Conservation (phyloP, 2,888 invertebrate species). For the Pristionchus arcanus region DNA sequence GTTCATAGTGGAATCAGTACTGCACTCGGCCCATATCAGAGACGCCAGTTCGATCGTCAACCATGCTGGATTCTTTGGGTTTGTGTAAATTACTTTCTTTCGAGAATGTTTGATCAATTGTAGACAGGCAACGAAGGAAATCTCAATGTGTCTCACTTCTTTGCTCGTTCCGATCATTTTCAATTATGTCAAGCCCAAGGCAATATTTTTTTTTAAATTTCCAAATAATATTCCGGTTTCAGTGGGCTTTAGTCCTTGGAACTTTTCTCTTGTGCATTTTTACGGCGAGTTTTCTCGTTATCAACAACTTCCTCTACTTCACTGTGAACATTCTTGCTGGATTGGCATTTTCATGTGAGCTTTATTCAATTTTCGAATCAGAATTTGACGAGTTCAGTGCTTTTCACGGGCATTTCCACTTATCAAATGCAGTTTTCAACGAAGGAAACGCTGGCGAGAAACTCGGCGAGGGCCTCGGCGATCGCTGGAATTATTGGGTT, state of each 20-base stretch:
- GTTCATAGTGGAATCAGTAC: constrained; percentile 47
- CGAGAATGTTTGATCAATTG: not conserved
- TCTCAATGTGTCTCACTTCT: constrained; percentile 20
- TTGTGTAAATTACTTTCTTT: not conserved
- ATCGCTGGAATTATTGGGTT: constrained; percentile 36
- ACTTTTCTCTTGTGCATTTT: constrained; percentile 23
- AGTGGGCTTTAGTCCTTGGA: constrained; percentile 18
- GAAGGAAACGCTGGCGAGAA: constrained; percentile 29
- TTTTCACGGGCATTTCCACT: constrained; percentile 39
- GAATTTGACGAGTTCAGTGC: not conserved
- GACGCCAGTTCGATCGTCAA: constrained; percentile 19
- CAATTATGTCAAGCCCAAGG: constrained; percentile 47
- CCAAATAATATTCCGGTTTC: not conserved
- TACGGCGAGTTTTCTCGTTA: constrained; percentile 7
- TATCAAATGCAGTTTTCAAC: constrained; percentile 50
- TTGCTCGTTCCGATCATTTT: constrained; percentile 18
- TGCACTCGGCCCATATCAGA: constrained; percentile 34
- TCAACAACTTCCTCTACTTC: constrained; percentile 47
- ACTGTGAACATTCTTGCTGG: not conserved
- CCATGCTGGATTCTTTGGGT: constrained; percentile 52
- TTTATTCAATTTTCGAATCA: not conserved
- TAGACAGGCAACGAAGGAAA: constrained; percentile 31
- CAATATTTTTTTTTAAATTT: not conserved
- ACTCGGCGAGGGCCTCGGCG: constrained; percentile 1
- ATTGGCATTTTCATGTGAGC: constrained; percentile 20